Conservation (phyloP, 1,140 invertebrate species). For the Solen grandis region DNA sequence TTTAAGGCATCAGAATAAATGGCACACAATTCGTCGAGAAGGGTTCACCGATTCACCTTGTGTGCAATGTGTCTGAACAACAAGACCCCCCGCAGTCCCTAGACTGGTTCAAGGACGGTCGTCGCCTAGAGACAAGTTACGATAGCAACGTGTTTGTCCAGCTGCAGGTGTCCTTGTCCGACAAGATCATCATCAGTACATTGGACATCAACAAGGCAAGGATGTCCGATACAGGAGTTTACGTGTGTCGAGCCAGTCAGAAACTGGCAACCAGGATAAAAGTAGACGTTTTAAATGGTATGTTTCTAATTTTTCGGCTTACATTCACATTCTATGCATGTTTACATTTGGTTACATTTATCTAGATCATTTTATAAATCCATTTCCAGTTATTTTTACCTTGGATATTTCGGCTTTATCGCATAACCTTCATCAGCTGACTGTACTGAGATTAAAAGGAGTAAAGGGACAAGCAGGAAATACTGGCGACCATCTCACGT, state of each 20-base stretch:
- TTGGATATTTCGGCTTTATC: no score
- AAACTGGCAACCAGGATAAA: conserved; percentile 65
- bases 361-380: no score
- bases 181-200: conserved; percentile 63
- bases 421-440: no score
- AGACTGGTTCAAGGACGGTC: conserved; percentile 73
- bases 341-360: no score
- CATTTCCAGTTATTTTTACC: no score
- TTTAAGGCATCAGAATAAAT: conserved; percentile 65
- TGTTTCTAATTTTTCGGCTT: no score
- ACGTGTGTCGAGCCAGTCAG: conserved; percentile 68
- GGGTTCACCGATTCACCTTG: conserved; percentile 66
- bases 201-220: conserved; percentile 60
- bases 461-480: no score
- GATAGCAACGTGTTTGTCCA: conserved; percentile 20
- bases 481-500: no score
- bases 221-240: conserved; percentile 67
- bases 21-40: conserved; percentile 71
- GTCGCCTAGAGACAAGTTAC: neutral
- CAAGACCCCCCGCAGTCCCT: conserved; percentile 59
- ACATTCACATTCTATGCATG: no score
- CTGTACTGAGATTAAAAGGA: no score
- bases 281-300: conserved; percentile 72
- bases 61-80: conserved; percentile 63
- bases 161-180: conserved; percentile 28